Conservation (phyloP, 2,797 vertebrate species). For the Dermochelys coriacea region DNA sequence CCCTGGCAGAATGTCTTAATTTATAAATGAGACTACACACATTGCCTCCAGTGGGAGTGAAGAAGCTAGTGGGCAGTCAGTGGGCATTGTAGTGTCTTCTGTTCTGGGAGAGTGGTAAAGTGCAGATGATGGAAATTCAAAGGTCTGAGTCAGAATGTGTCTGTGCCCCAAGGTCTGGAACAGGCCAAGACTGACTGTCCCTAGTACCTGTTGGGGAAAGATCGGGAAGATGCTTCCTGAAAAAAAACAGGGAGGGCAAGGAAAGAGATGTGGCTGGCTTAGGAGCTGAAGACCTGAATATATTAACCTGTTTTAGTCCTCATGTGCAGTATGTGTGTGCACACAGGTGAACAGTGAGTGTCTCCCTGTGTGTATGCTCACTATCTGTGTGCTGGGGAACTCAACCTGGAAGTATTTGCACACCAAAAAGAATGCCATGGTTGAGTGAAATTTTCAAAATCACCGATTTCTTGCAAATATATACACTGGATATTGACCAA, state of each 20-base stretch:
- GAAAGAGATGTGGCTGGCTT: background rate
- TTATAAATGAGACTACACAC: background rate
- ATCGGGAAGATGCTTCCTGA: background rate
- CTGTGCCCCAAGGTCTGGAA: background rate
- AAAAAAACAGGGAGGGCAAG: background rate
- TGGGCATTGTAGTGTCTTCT: background rate
- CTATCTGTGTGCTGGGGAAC: background rate
- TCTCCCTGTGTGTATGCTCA: background rate
- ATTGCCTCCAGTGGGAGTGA: background rate
- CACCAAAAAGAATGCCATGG: background rate
- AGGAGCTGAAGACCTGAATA: background rate
- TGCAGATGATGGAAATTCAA: background rate
- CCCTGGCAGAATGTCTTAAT: accelerated
- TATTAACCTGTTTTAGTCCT: background rate
- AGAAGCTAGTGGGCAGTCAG: background rate
- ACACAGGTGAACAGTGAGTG: background rate
- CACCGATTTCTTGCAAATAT: background rate
- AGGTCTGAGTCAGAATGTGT: background rate
- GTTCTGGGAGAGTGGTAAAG: background rate
- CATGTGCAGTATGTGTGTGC: background rate
- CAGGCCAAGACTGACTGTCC: background rate
- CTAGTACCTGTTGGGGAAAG: background rate
- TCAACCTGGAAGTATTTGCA: background rate
- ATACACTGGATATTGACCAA: background rate
- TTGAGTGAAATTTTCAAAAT: background rate